Base-by-base conservation (phyloP, 2,888 invertebrate species). In the Ennomos fuscantarius region DNA sequence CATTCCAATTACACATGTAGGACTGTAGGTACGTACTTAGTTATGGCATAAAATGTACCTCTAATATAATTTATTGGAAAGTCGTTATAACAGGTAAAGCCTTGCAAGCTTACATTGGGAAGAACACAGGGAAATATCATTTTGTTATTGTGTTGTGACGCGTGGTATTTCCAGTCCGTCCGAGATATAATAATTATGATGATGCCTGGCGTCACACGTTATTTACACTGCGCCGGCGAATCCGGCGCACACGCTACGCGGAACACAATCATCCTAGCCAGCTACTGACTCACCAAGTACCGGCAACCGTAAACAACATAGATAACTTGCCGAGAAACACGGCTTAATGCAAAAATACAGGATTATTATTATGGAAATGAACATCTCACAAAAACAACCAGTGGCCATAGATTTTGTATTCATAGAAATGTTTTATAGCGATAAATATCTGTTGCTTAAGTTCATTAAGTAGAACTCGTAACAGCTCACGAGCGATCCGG, bases 91-190 rank as follows among this genome's bases (percentile, higher is more conserved):
- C 10, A 13, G 48, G 39, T 43, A 43, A 49, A 55, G 11, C 31
- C 13, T 24, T 24, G n/a, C 6, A 37, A 44, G 24, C 24, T 24
- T 24, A 1, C 6, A 24, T 24, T 41, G 56, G 53, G 46, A 31
- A 56, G 56, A 59, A 58, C 41, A 40, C 15, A 46, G 35, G 55
- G 39, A 49, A 46, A 65, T 60, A 52, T 36, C 9, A 33, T 47
- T 39, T 33, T 40, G 31, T 42, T 47, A 45, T 35, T 33, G 65
- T 84, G 82, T 35, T 33, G 65, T 84, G 82, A 84, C 82, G 69
- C 42, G 76, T 70, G 85, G 88, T 84, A 85, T 85, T 88, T 79
- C 88, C 88, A 85, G 57, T 62, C 46, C n/a, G 31, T 47, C 24
- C 24, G 42, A 65, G 65, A 66, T 68, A 65, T 63, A 63, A n/a